phyloP scores from a whole-genome alignment of 1,140 invertebrate species.

The Mactra quadrangularis region DNA sequence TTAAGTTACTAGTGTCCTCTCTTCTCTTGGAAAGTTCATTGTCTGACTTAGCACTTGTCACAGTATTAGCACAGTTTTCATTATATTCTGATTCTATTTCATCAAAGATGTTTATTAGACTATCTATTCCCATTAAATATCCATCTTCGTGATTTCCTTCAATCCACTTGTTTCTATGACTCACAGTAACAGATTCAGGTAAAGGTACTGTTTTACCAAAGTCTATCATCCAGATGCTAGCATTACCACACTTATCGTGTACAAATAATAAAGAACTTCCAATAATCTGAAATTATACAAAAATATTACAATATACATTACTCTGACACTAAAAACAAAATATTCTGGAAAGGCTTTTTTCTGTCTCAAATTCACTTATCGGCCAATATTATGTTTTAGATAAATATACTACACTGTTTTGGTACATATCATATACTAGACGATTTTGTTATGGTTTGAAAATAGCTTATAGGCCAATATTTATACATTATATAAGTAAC shows the following conservation, averaged over 20 bases:
- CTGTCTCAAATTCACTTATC: too few species aligned
- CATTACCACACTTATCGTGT: constrained; percentile 92
- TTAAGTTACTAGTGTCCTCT: too few species aligned
- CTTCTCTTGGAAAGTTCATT: too few species aligned
- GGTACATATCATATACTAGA: too few species aligned
- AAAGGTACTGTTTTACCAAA: constrained; percentile 97
- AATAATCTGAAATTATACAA: constrained; percentile 89
- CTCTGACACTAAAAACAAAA: background rate
- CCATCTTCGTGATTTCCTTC: constrained; percentile 99
- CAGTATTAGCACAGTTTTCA: background rate
- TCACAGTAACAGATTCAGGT: constrained; percentile 89
- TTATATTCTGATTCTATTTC: constrained; percentile 36
- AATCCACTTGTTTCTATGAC: constrained; percentile 93
- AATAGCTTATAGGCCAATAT: too few species aligned
- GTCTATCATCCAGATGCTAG: constrained; percentile 98
- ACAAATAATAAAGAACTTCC: constrained; percentile 98
- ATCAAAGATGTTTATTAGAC: constrained; percentile 85
- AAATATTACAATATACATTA: constrained; percentile 9
- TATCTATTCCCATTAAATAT: constrained; percentile 96
- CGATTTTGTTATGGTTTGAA: too few species aligned
- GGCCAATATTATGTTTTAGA: too few species aligned
- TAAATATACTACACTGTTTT: too few species aligned
- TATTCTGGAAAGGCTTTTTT: too few species aligned
- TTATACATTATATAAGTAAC: too few species aligned
- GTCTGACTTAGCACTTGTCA: background rate